Base-by-base conservation (phyloP, 2,113 vertebrate species). In the Prionailurus viverrinus region DNA sequence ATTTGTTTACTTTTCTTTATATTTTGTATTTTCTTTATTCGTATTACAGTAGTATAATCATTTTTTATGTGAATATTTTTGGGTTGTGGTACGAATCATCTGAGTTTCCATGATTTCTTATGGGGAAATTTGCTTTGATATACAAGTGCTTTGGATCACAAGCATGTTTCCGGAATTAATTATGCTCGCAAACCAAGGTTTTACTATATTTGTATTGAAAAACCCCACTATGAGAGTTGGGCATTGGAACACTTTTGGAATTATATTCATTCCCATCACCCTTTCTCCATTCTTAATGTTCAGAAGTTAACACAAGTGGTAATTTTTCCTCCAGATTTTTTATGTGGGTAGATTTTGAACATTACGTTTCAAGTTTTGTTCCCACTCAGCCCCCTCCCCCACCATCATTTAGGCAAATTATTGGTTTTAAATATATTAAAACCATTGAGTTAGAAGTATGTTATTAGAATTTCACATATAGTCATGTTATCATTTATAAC, bases 351-450 rank as follows among this genome's bases (percentile, higher is more conserved):
- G 48, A 91, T 71, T 86, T 63, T 96, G n/a, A 91, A 36, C 19
- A 58, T 31, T 76, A 7, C 53, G 4, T 92, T 83, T 94, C 7
- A 19, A 91, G 65, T 48, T 29, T 65, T 51, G 12, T 27, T 63
- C 39, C 12, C 58, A 65, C 1, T 31, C 36, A 31, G 7, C 21
- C 12, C 36, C 1, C 10, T 4, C 71, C 65, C 41, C 66, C 53
- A 66, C 51, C 10, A 48, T 51, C 33, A 84, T 95, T 86, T 87
- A 71, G 39, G n/a, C 51, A 91, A 33, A 82, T 93, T 93, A 41
- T 14, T 93, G 39, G 27, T 61, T 93, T 95, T 74, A 55, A 73
- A 68, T 63, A 76, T 86, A 76, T 94, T 95, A 66, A 94, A 94
- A 91, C 15, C 18, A 89, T 94, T 90, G 21, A 85, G 10, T 95